Evolutionary conservation across 2,888 invertebrate genomes (phyloP).

Genomic region (Phymatocera aterrima): DNA sequence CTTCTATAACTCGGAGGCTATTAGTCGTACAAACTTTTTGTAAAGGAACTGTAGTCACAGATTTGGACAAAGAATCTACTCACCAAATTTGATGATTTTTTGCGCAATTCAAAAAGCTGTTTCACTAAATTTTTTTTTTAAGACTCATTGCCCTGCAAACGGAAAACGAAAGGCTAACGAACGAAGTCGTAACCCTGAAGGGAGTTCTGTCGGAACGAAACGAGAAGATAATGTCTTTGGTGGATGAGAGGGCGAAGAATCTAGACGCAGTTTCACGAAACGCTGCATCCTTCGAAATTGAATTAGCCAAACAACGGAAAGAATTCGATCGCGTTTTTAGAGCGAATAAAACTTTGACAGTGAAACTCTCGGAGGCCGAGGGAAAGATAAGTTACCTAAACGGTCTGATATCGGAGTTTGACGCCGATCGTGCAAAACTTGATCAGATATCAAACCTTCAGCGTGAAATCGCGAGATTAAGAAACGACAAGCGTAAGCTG

Average conservation of each 20-base stretch:
- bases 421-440: conserved; percentile 53
- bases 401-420: conserved; percentile 49
- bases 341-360: conserved; percentile 50
- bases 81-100: background rate
- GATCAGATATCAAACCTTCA: conserved; percentile 54
- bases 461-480: conserved; percentile 52
- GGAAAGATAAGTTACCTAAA: conserved; percentile 50
- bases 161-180: conserved; percentile 53
- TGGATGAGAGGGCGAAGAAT: conserved; percentile 47
- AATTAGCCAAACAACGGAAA: conserved; percentile 44
- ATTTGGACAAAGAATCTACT: background rate
- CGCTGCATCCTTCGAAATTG: conserved; percentile 44
- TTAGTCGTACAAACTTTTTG: background rate
- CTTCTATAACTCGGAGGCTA: background rate
- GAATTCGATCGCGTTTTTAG: conserved; percentile 51
- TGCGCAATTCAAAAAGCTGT: background rate
- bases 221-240: conserved; percentile 51
- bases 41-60: background rate
- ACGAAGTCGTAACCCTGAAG: conserved; percentile 47
- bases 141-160: conserved; percentile 54
- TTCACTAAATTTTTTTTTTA: background rate
- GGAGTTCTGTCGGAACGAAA: conserved; percentile 50
- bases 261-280: conserved; percentile 44
- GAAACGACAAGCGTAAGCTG: conserved; percentile 54
- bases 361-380: conserved; percentile 50